Base-by-base conservation (phyloP, 2,888 invertebrate species). In the Polylopha cassiicola region DNA sequence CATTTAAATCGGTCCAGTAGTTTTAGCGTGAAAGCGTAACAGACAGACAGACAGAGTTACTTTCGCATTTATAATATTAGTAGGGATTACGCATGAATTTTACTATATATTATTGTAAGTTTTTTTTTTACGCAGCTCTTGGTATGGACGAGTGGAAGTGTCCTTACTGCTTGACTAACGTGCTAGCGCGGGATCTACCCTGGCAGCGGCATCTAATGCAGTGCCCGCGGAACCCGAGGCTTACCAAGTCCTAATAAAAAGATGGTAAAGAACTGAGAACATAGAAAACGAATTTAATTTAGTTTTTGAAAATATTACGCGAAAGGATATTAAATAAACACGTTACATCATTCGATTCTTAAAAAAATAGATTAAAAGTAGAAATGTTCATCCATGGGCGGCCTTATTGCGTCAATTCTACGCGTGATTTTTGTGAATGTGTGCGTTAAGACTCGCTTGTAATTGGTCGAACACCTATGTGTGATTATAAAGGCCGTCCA, bases 201-300 rank as follows among this genome's bases (percentile, higher is more conserved):
- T 97, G 96, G 96, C 90, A 92, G 65, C 86, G 90, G 30, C 94
- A 95, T 65, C 87, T 95, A 16, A 91, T 91, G 89, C 89, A 90
- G 48, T 86, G 86, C 39, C 75, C 80, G 0, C 59, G 84, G 17
- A 86, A 86, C 53, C 84, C 86, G 0, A 61, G 81, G 47, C 66
- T 70, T 29, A 63, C 66, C 4, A 74, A 65, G 42, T 49, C 59
- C 1, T 63, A 64, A 47, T 36, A 46, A 39, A 44, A 47, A 48
- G 46, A 52, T 42, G 46, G 46, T 13, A 23, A 6, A 15, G 8
- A 26, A 26, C 15, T 26, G 10, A 30, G 3, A n/a, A n/a, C n/a
- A n/a, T n/a, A n/a, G n/a, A n/a, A n/a, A n/a, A n/a, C n/a, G n/a
- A n/a, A 38, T 14, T 26, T 2, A 9, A 11, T 9, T 26, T 26